Evolutionary conservation across 2,888 invertebrate genomes (phyloP), one percentile per base, ranked within the genome.

Genomic region (Leptinotarsa tumamoca): DNA sequence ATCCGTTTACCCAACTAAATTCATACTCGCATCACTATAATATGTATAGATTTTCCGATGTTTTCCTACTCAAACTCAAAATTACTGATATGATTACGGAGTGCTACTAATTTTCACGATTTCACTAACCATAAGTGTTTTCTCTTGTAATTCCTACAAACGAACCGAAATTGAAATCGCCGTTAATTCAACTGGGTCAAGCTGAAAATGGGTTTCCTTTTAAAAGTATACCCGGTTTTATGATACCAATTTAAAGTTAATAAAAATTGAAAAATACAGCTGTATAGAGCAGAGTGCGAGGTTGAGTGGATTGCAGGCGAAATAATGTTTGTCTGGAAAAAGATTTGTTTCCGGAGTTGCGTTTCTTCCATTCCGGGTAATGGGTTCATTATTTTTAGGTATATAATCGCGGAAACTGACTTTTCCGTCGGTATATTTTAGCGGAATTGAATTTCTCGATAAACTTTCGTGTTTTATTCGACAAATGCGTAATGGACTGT

Each of bases 221-320:
- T 63, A 33, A 43, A 63, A 63, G 43, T 63, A n/a, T 63, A 49
- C 49, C 21, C 58, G 18, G 50, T 70, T 70, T 70, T 70, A 70
- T 58, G 21, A 58, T 56, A 58, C 70, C 56, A 70, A 49, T 70
- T 50, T 70, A 17, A 50, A 70, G 61, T 58, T 70, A 70, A 70
- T 70, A 70, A 70, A 43, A 58, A 70, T 58, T 70, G 70, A 70
- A 70, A 70, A 70, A 70, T 49, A 70, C 50, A 70, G 70, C 54
- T 49, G 58, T 70, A 58, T 43, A 70, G 58, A 58, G 70, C 21
- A 3, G 50, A 70, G 70, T 49, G 49, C 56, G 21, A 49, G 58
- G 49, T 70, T 58, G 58, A 70, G 70, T 49, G 63, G 54, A 49
- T 70, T 49, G 58, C 61, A 5, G 49, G 21, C 58, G 69, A 70